These are phyloP conservation scores for Xenus cinereus DNA, from an alignment of 2,113 vertebrate species.

Conservation along the genomic window DNA sequence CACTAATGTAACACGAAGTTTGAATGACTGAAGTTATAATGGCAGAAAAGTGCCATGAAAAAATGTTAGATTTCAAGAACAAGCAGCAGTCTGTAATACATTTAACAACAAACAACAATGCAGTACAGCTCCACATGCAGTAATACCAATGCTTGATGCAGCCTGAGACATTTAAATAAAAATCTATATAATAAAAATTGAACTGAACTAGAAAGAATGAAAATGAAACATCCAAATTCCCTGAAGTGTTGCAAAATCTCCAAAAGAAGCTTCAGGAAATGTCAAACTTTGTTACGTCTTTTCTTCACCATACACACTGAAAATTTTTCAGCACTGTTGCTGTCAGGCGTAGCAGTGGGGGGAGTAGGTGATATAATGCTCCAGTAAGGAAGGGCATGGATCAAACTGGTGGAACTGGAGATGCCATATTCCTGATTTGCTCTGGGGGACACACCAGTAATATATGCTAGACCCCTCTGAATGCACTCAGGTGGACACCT, in stretches of 20 bases:
- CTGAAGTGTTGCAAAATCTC: background rate
- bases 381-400: background rate
- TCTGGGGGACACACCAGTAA: background rate
- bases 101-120: background rate
- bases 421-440: background rate
- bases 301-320: background rate
- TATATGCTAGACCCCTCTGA: fast-evolving
- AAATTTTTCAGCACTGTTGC: background rate
- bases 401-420: background rate
- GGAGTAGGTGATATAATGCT: background rate
- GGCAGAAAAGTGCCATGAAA: slow-evolving; percentile 14
- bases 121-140: background rate
- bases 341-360: background rate
- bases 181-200: background rate
- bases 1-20: background rate
- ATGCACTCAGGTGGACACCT: background rate
- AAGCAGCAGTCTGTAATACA: background rate
- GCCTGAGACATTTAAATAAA: background rate
- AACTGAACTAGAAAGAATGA: background rate
- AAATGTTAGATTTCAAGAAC: background rate
- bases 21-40: background rate
- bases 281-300: background rate
- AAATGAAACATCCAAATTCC: background rate
- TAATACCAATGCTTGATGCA: background rate
- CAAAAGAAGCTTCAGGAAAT: background rate